Evolutionary conservation across 2,113 vertebrate genomes (phyloP), one percentile per base, ranked within the genome.

Genomic region (Euleptes europaea): DNA sequence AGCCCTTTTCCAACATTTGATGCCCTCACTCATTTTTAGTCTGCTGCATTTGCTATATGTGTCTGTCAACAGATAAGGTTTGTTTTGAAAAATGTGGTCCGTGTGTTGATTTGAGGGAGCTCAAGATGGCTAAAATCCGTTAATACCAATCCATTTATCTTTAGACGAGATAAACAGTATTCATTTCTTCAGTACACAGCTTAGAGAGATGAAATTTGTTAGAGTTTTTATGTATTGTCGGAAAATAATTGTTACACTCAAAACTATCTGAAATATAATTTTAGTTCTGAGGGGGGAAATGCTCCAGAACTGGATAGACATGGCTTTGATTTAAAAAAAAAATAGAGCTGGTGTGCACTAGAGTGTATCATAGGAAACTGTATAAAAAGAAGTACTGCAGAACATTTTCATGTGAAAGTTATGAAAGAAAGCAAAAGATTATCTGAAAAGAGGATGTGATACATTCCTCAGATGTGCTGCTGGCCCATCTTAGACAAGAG

Each of bases 121-220:
- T 82, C 26, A 72, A 65, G 69, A 76, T 7, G 90, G 19, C 80
- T 87, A 33, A 87, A 47, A 54, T 86, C 80, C 88, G 88, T 93
- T 93, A 92, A 69, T 57, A 21, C 21, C 49, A 73, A 65, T 80
- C 75, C 8, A 44, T 92, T 57, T 90, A 89, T 93, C 91, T 92
- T 90, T 78, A 80, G 47, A 80, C 69, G 88, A 38, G 78, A 90
- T 82, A 84, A 91, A 84, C 28, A 82, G 84, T 40, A 67, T 84
- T 83, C 66, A 82, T 47, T 65, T 90, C 82, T 91, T 86, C 81
- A 84, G 65, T 84, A 57, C 9, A 14, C 23, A 81, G 35, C 85
- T 91, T 80, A 84, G 35, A 90, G 85, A 89, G 60, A 71, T 42
- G 80, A 89, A 92, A 83, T 86, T 17, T 82, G 17, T 76, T 85